Conservation (phyloP, 2,113 vertebrate species). For the Miniopterus natalensis region DNA sequence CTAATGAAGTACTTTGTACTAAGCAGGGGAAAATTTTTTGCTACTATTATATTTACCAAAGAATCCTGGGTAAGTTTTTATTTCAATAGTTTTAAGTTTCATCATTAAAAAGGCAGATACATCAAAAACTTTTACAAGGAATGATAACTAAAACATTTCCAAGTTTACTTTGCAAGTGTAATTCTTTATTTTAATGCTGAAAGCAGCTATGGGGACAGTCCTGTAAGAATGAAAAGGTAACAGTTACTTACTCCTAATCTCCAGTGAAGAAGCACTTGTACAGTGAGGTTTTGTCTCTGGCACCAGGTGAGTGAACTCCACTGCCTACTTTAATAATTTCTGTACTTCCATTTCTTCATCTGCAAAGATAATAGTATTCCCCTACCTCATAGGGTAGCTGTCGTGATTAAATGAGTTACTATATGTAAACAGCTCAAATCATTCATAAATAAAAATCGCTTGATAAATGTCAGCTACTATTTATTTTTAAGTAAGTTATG, state of each 20-base stretch:
- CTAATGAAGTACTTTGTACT: not conserved
- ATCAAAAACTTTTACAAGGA: slow-evolving; percentile 20
- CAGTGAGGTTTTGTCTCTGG: not conserved
- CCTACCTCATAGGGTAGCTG: not conserved
- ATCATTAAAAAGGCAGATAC: slow-evolving; percentile 28
- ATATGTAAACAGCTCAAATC: not conserved
- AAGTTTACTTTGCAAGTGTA: not conserved
- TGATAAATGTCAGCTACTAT: not conserved
- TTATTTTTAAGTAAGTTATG: not conserved
- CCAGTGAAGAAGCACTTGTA: not conserved
- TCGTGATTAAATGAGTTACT: not conserved
- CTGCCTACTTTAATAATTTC: not conserved
- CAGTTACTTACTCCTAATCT: not conserved
- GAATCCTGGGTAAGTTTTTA: not conserved
- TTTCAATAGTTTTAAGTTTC: not conserved
- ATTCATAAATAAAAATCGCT: not conserved
- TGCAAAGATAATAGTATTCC: not conserved
- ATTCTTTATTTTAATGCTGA: not conserved
- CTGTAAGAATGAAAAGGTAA: not conserved
- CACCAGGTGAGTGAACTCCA: not conserved
- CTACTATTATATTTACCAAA: not conserved
- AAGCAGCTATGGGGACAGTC: not conserved
- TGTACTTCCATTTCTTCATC: not conserved
- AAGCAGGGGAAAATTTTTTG: not conserved
- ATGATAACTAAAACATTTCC: not conserved